These are phyloP conservation scores for Sorex araneus DNA, from an alignment of 2,113 vertebrate species.

Conservation along the genomic window DNA sequence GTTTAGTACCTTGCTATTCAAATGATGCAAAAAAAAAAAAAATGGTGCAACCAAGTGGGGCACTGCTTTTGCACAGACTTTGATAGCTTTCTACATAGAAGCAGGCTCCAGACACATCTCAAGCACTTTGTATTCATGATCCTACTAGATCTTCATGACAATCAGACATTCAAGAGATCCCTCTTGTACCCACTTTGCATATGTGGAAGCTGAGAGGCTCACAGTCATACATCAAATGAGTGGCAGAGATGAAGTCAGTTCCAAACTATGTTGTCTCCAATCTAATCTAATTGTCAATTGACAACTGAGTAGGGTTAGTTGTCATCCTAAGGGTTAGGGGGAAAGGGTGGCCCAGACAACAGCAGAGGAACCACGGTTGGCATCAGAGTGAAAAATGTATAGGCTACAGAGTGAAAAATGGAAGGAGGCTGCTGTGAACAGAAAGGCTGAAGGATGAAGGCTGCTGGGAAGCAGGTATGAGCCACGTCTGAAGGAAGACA, in stretches of 20 bases:
- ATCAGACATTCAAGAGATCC: not conserved
- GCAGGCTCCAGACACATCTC: not conserved
- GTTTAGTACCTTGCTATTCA: not conserved
- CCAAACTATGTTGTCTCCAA: conserved; percentile 34
- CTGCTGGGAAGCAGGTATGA: not conserved
- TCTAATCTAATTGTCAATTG: not conserved
- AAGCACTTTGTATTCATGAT: not conserved
- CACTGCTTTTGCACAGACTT: not conserved
- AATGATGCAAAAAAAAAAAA: too few relatives aligned
- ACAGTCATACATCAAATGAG: not conserved
- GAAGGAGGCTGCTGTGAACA: not conserved
- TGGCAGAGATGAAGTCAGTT: not conserved
- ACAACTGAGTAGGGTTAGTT: not conserved
- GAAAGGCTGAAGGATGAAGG: not conserved
- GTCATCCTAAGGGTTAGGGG: not conserved
- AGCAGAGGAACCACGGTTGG: not conserved
- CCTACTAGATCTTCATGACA: not conserved
- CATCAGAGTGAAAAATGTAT: too few relatives aligned
- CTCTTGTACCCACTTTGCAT: conserved; percentile 24
- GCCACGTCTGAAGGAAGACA: not conserved
- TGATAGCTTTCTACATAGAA: not conserved
- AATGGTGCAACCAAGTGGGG: not conserved
- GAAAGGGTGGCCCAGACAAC: not conserved
- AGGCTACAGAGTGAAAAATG: not conserved
- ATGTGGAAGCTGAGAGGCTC: not conserved